Evolutionary conservation across 2,797 vertebrate genomes (phyloP).

Genomic region (Bovichtus diacanthus): DNA sequence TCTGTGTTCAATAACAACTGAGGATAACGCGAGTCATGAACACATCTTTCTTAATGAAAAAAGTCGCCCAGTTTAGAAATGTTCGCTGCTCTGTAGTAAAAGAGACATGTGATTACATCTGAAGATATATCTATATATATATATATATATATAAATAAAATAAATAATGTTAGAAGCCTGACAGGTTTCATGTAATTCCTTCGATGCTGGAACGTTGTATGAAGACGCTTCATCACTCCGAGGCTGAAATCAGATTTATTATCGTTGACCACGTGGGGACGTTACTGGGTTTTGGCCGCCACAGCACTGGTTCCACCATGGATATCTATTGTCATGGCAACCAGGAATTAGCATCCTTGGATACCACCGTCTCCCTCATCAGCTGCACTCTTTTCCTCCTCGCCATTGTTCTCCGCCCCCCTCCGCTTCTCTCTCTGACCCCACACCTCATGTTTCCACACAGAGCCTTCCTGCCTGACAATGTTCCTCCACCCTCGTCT

Average conservation of each 20-base stretch:
- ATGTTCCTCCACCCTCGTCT: no score
- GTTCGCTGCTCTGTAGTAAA: neutral
- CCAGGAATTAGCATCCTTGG: slow-evolving; percentile 68
- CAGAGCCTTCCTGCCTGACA: slow-evolving; percentile 2
- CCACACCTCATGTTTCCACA: no score
- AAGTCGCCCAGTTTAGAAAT: slow-evolving; percentile 22
- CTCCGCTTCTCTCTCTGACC: neutral
- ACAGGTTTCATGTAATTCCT: slow-evolving; percentile 4
- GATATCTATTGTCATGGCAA: slow-evolving; percentile 74
- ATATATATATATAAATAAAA: neutral
- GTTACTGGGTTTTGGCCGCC: slow-evolving; percentile 24
- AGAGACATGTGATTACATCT: slow-evolving; percentile 12
- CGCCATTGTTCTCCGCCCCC: slow-evolving; percentile 28
- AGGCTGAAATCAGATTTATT: no score
- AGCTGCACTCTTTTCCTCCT: slow-evolving; percentile 32
- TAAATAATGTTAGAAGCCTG: slow-evolving; percentile 1
- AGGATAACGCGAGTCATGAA: neutral
- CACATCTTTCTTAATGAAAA: no score
- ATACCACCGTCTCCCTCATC: slow-evolving; percentile 48
- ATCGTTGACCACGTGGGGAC: slow-evolving; percentile 33
- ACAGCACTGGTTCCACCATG: slow-evolving; percentile 14
- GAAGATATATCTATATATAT: no score
- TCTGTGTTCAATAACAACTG: slow-evolving; percentile 16
- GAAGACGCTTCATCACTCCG: neutral
- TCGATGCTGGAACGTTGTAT: neutral